Evolutionary conservation across 2,113 vertebrate genomes (phyloP), one percentile per base, ranked within the genome.

Genomic region (Oreochromis niloticus): DNA sequence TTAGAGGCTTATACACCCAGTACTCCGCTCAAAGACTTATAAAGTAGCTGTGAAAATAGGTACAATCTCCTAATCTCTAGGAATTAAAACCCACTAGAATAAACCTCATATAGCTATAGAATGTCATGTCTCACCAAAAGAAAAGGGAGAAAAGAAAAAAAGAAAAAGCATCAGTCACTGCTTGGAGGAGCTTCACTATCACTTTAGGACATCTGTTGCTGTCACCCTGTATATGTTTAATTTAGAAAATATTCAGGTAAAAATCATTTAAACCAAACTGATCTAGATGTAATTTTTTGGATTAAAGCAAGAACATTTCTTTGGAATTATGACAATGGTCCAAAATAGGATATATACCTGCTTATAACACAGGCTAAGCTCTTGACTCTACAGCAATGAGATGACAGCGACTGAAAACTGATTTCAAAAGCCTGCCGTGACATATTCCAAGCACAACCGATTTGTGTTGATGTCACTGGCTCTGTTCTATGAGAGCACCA

Each of bases 1-100:
- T 93, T 93, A 91, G 85, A 91, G 89, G 95, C 95, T 96, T 96
- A 96, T 87, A 91, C 82, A 92, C 83, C 92, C 80, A 96, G 92
- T 94, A 90, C 93, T 93, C 86, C 68, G 46, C 92, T 91, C 89
- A 95, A 95, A 96, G 94, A 93, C 81, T 73, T 78, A 91, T 95
- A 94, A 96, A 94, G 90, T 87, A 91, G 89, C 88, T 85, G 87
- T 83, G 87, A 93, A 95, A 93, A 94, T 89, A 94, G 90, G 82
- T 86, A 83, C 80, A 93, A 93, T 93, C 92, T 83, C 81, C 66
- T 94, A 85, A 95, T 94, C 94, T 92, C 73, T 27, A 83, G 57
- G 91, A 91, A 92, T 94, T 94, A 83, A 83, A 92, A 71, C 27
- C 50, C 19, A 1, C 7, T 48, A 36, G 34, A 86, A 88, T 91